Base-by-base conservation (phyloP, 2,797 vertebrate genomes). In the Capromys pilorides region DNA sequence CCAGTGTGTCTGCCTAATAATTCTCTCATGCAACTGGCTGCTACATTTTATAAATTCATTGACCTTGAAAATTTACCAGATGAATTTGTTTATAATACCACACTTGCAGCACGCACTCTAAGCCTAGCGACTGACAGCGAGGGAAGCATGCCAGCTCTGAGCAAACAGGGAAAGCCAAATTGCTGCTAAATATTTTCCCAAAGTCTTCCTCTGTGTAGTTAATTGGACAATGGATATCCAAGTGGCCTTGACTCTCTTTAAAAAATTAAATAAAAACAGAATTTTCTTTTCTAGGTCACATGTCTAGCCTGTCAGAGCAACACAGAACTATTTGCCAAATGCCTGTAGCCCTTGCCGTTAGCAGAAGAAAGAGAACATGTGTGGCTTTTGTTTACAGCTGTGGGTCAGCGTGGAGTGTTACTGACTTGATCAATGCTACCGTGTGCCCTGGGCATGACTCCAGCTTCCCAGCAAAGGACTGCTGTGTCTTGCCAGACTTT, bases 241-340 rank as follows among this genome's bases (percentile, higher is more conserved):
- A 88, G 39, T 57, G 75, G 10, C 73, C 81, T 79, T 73, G 84
- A 54, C 33, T 77, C 64, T 88, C 90, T 86, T 78, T 3, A 36
- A 92, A 93, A 92, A 94, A 84, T 78, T 54, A 93, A 87, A 73
- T 77, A 81, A 93, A 67, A 86, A 91, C 71, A 90, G 39, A 41
- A 39, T 41, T 69, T 78, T 90, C 57, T 93, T 95, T 89, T 89
- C 85, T 93, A 84, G 90, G 22, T 71, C 71, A 69, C 45, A 45
- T 19, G 31, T 24, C 36, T 51, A 91, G 83, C 26, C 69, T 39
- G 33, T 89, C 41, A 84, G 69, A 92, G 41, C 19, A 59, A 79
- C 88, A 33, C 0, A 64, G 57, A 94, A 54, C 75, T 33, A 24
- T 78, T 83, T 77, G 64, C 28, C 82, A 59, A 75, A 67, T 67